phyloP scores from a whole-genome alignment of 2,113 vertebrate species.

The Ailurus styani region DNA sequence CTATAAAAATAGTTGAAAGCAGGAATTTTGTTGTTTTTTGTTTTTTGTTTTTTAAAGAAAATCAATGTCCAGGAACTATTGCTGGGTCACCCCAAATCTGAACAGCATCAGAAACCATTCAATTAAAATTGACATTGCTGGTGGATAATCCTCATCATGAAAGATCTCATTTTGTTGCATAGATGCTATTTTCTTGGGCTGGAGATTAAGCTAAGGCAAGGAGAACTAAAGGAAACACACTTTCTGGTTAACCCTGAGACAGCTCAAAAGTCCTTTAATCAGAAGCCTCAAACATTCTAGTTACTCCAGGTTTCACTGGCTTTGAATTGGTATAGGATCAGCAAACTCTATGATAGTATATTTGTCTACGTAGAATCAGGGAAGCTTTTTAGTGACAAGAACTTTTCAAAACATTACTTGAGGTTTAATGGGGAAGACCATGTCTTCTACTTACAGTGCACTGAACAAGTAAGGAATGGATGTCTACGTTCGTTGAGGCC shows the following conservation, averaged over 20 bases:
- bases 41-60: not conserved
- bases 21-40: too few species aligned
- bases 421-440: not conserved
- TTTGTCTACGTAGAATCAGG: not conserved
- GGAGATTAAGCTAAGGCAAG: not conserved
- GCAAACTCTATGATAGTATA: not conserved
- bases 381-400: not conserved
- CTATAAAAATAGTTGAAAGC: not conserved
- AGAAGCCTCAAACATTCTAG: not conserved
- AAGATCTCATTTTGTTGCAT: not conserved
- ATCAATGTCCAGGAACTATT: not conserved
- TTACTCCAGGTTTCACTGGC: not conserved
- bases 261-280: not conserved
- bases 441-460: not conserved
- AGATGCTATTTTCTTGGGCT: not conserved
- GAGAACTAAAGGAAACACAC: not conserved
- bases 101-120: not conserved
- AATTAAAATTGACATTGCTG: rapidly evolving
- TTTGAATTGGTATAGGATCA: not conserved
- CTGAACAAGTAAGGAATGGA: not conserved
- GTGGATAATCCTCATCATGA: rapidly evolving
- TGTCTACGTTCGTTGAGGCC: not conserved
- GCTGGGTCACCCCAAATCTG: not conserved
- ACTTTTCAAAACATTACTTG: not conserved
- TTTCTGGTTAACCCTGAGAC: not conserved